phyloP scores from a whole-genome alignment of 2,113 vertebrate species.

The Riparia riparia region DNA sequence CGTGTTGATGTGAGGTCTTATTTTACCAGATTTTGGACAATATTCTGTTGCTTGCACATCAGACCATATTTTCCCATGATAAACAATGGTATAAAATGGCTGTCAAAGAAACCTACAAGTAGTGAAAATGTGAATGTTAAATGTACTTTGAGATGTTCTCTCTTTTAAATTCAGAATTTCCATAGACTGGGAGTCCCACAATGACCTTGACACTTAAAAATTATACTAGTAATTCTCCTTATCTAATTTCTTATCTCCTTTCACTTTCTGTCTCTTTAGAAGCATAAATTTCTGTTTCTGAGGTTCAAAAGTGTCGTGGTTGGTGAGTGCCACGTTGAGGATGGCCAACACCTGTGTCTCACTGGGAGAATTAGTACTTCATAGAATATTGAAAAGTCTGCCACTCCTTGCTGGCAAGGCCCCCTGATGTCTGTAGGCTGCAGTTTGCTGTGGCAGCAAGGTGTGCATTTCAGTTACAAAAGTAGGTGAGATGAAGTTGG shows the following conservation, averaged over 20 bases:
- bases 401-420: background rate
- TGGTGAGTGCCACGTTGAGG: background rate
- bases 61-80: background rate
- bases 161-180: background rate
- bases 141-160: background rate
- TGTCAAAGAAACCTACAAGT: background rate
- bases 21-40: background rate
- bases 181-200: background rate
- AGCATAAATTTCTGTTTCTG: background rate
- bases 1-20: background rate
- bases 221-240: background rate
- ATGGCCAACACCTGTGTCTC: background rate
- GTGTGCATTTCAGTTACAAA: background rate
- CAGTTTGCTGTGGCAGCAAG: background rate
- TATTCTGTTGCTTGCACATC: background rate
- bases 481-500: background rate
- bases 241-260: background rate
- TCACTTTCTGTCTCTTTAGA: background rate
- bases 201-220: background rate
- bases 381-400: background rate
- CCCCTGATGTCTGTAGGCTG: background rate
- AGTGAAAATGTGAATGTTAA: background rate
- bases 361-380: background rate
- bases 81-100: background rate
- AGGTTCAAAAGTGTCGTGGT: background rate